Evolutionary conservation across 2,888 invertebrate genomes (phyloP).

Genomic region (Rhagophthalmus giganteus): DNA sequence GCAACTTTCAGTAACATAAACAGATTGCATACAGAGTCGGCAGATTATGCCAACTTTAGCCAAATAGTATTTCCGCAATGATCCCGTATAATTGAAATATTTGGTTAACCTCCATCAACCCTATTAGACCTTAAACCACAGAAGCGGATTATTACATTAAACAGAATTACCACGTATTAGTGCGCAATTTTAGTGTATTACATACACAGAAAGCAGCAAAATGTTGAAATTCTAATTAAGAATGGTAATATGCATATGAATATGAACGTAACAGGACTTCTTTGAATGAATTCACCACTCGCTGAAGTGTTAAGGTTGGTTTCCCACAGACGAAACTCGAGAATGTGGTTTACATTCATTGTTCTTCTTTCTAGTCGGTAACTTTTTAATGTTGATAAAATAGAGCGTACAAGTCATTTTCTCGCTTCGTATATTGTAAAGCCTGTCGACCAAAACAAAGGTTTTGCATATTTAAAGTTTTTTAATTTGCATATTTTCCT

Average conservation of each 20-base stretch:
- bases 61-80: conserved; percentile 29
- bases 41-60: conserved; percentile 25
- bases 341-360: conserved; percentile 29
- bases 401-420: conserved; percentile 18
- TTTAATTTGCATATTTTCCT: conserved; percentile 41
- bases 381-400: conserved; percentile 32
- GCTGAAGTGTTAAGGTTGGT: conserved; percentile 27
- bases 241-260: conserved; percentile 30
- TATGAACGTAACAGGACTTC: conserved; percentile 21
- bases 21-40: conserved; percentile 22
- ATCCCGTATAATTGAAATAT: conserved; percentile 31
- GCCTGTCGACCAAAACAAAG: conserved; percentile 26
- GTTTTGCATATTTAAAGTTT: conserved; percentile 35
- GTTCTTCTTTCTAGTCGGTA: conserved; percentile 20
- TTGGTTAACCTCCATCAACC: conserved; percentile 31
- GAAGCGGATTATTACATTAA: conserved; percentile 26
- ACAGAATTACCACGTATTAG: conserved; percentile 19
- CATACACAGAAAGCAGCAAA: conserved; percentile 16
- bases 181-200: conserved; percentile 16
- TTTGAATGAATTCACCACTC: conserved; percentile 23
- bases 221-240: conserved; percentile 30
- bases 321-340: conserved; percentile 28
- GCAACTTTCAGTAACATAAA: conserved; percentile 9
- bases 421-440: conserved; percentile 21
- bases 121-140: conserved; percentile 25